Percentiles rank a stretch among this genome's conserved stretches.
Evolutionary conservation across 2,888 invertebrate species (phyloP).

Genomic region (Diplolepis rosae): DNA sequence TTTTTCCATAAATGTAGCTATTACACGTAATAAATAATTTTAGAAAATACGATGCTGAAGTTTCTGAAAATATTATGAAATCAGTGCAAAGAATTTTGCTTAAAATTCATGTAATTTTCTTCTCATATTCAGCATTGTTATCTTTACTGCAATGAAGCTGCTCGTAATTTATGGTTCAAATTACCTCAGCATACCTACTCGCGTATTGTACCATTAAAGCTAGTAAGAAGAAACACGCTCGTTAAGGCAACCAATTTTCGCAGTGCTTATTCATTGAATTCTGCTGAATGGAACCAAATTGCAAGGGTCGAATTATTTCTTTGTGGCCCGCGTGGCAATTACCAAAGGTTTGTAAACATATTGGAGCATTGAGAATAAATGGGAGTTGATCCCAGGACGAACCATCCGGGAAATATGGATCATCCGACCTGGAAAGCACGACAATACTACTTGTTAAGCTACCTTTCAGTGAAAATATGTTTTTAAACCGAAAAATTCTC

Average conservation of each 20-base stretch:
- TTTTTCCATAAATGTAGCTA: no score
- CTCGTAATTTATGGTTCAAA: background rate
- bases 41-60: no score
- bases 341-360: slow-evolving; percentile 55
- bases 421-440: slow-evolving; percentile 33
- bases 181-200: background rate
- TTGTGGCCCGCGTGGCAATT: slow-evolving; percentile 43
- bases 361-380: slow-evolving; percentile 52
- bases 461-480: background rate
- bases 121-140: no score
- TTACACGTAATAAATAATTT: no score
- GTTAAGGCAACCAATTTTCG: slow-evolving; percentile 29
- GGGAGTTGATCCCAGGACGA: slow-evolving; percentile 55
- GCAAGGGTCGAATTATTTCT: slow-evolving; percentile 25
- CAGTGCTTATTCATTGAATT: slow-evolving; percentile 16
- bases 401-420: slow-evolving; percentile 30
- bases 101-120: no score
- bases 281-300: slow-evolving; percentile 32
- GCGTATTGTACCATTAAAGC: background rate
- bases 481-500: background rate
- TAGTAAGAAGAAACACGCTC: slow-evolving; percentile 6
- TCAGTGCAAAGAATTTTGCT: no score
- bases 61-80: no score
- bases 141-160: background rate
- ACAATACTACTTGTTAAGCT: slow-evolving; percentile 53